These are phyloP conservation scores for Varroa destructor DNA, from an alignment of 1,140 invertebrate genomes.

Conservation along the genomic window DNA sequence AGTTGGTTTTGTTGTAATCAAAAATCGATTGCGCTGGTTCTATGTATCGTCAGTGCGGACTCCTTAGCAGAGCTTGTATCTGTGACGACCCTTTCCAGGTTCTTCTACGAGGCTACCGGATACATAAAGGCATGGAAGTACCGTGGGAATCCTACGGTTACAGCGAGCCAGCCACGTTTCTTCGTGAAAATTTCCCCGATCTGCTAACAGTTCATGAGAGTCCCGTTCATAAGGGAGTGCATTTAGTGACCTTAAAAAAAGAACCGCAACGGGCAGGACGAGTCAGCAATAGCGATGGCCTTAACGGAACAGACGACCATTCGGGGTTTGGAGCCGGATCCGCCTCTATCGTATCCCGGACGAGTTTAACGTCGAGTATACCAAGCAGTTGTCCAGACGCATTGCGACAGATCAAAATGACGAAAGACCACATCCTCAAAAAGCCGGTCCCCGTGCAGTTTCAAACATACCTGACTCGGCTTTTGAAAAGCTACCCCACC, in stretches of 20 bases:
- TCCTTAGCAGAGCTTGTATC: too few species aligned
- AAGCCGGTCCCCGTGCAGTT: constrained; percentile 1
- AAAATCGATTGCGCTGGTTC: too few species aligned
- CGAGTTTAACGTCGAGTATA: neutral
- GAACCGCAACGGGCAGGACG: neutral
- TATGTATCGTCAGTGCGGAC: too few species aligned
- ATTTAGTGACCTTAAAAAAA: neutral
- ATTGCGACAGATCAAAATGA: neutral
- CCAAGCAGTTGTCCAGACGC: neutral
- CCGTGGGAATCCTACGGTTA: constrained; percentile 3
- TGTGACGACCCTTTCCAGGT: neutral
- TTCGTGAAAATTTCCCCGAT: constrained; percentile 12
- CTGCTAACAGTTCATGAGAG: neutral
- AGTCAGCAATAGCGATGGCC: neutral
- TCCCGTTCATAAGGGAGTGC: neutral
- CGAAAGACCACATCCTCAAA: neutral
- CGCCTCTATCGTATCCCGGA: neutral
- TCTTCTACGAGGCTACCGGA: constrained; percentile 7
- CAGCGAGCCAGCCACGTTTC: neutral
- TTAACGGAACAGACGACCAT: neutral
- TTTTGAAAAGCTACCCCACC: neutral
- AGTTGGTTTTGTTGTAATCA: too few species aligned
- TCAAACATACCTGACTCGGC: neutral
- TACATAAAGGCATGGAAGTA: constrained; percentile 5
- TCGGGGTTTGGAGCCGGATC: too few species aligned